phyloP scores from a whole-genome alignment of 2,113 vertebrate genomes.

The Antennarius striatus region DNA sequence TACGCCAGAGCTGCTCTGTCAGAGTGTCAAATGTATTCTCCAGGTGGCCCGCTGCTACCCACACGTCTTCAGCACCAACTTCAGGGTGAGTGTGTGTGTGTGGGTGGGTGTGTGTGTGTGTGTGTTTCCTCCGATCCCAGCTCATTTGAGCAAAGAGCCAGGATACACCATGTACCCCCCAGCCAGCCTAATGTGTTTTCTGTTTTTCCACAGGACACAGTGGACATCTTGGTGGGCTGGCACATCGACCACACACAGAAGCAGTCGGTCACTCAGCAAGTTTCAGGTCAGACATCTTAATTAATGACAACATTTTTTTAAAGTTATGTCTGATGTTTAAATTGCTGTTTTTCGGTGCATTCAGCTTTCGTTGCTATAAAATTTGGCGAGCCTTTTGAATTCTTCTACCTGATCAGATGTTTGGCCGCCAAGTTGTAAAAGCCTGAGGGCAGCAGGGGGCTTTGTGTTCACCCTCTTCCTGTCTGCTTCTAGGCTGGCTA shows the following conservation, averaged over 20 bases:
- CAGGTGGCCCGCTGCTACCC: constrained; percentile 96
- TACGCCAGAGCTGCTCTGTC: constrained; percentile 97
- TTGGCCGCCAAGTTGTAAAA: too few species aligned
- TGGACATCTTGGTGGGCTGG: constrained; percentile 98
- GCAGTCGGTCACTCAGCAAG: constrained; percentile 90
- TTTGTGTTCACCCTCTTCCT: not conserved
- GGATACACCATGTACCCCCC: too few species aligned
- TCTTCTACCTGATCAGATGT: too few species aligned
- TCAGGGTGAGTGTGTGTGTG: constrained; percentile 85
- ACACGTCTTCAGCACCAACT: constrained; percentile 98
- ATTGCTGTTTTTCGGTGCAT: not conserved
- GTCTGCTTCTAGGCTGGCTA: constrained; percentile 86
- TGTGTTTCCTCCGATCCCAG: too few species aligned
- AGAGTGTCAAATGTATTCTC: constrained; percentile 96
- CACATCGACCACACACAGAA: constrained; percentile 99
- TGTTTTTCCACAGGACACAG: constrained; percentile 86
- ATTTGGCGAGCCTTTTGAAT: too few species aligned
- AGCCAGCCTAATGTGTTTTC: not conserved
- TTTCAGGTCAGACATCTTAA: constrained; percentile 86
- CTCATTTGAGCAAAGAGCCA: too few species aligned
- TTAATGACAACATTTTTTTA: not conserved
- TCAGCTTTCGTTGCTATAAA: too few species aligned
- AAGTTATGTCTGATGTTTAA: not conserved
- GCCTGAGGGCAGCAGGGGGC: not conserved
- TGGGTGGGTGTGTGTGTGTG: too few species aligned